Evolutionary conservation across 30 jellyfish, hydroid and myxozoan species (phyloP), one percentile per base, ranked within the genome.

Genomic region (Rhopilema esculentum): DNA sequence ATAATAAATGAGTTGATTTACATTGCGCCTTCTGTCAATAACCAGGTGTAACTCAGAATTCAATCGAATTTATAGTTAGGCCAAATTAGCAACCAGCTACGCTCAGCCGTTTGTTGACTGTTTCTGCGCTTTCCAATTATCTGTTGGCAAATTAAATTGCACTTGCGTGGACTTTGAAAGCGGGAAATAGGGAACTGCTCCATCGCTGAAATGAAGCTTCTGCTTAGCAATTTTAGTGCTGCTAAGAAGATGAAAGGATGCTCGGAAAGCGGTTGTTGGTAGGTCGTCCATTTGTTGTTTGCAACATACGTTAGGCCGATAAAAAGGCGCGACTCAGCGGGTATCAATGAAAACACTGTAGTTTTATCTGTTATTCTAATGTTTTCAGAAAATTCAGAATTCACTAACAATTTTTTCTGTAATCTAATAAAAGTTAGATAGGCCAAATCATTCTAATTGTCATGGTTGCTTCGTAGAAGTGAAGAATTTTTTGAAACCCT

Each of bases 1-100:
- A 88, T 80, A 88, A 78, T 78, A 79, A 78, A 72, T 80, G 89
- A 80, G 90, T 61, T 73, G 82, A 70, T 88, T 88, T 62, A 66
- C 88, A 79, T 62, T 83, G 77, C 72, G 83, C 84, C 62, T 29
- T 51, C 74, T 69, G 65, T 49, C 70, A 69, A 69, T 30, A 70
- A 62, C 84, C 96, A 73, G 90, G 86, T 87, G 86, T 25, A 49
- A 63, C 26, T 15, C 76, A 16, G 49, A 22, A 16, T 72, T 85
- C 80, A 53, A 66, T 40, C 90, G 53, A n/a, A 23, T 6, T 32
- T 49, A 21, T 40, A 40, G 57, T 40, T 40, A 40, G 57, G 57
- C 57, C 57, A 40, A 40, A 40, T 40, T 40, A 40, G 57, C 12
- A 40, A 40, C 9, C 57, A 40, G 57, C 12, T 40, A 40, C 57